Conservation (phyloP, 2,113 vertebrate species). For the Lasiurus borealis region DNA sequence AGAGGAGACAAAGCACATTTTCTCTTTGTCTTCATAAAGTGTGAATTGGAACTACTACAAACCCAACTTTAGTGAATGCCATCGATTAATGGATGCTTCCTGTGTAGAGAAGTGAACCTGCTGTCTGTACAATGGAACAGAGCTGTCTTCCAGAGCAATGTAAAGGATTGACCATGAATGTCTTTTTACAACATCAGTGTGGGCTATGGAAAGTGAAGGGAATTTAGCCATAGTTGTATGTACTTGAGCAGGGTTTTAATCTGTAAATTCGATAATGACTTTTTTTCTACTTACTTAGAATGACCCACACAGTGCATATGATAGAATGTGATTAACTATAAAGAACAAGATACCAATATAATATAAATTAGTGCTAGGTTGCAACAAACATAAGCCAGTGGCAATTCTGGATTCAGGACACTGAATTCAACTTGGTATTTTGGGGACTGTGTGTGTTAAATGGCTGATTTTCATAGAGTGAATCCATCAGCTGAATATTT, state of each 20-base stretch:
- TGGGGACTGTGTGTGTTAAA: background rate
- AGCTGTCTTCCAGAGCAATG: background rate
- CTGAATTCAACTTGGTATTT: background rate
- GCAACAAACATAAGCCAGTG: background rate
- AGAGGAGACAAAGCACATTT: constrained; percentile 65
- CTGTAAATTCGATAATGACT: background rate
- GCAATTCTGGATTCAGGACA: constrained; percentile 2
- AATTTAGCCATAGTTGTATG: background rate
- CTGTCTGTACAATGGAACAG: background rate
- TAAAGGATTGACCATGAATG: background rate
- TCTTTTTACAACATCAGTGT: background rate
- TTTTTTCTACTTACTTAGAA: constrained; percentile 23
- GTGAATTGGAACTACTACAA: constrained; percentile 63
- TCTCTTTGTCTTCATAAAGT: constrained; percentile 40
- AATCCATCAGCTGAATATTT: constrained; percentile 3
- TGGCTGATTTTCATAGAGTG: background rate
- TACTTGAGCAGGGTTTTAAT: constrained; percentile 9
- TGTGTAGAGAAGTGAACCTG: background rate
- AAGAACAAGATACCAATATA: background rate
- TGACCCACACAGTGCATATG: background rate
- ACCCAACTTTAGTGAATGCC: background rate
- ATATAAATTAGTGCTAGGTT: background rate
- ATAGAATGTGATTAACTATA: constrained; percentile 3
- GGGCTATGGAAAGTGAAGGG: background rate
- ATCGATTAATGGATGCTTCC: background rate